These are phyloP conservation scores for Perognathus longimembris DNA, from an alignment of 2,113 vertebrate genomes.

Conservation along the genomic window DNA sequence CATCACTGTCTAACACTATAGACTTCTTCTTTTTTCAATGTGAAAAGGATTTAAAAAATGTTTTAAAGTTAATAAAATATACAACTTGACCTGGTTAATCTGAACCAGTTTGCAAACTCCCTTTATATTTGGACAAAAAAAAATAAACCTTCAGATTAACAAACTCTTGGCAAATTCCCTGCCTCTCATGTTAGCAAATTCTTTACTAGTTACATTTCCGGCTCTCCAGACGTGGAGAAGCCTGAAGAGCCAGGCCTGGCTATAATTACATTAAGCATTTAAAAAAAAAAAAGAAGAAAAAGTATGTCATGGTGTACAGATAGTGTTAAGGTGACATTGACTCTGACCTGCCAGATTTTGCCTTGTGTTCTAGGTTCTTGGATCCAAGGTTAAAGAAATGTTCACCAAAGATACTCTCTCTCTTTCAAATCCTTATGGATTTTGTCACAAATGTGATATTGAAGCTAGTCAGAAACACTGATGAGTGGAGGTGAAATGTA, in stretches of 20 bases:
- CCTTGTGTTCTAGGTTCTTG: conserved; percentile 37
- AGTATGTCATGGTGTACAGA: conserved; percentile 80
- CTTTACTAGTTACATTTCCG: conserved; percentile 79
- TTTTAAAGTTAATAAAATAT: conserved; percentile 75
- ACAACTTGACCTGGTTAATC: conserved; percentile 76
- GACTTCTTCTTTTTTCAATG: conserved; percentile 55
- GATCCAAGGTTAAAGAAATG: neutral
- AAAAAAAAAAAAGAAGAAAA: conserved; percentile 59
- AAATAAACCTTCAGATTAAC: conserved; percentile 77
- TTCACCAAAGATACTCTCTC: conserved; percentile 45
- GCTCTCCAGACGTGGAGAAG: conserved; percentile 76
- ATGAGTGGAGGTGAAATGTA: neutral
- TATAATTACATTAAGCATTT: conserved; percentile 83
- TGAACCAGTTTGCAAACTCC: conserved; percentile 77
- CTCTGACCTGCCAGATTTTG: conserved; percentile 80
- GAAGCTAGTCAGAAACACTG: neutral
- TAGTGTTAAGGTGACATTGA: conserved; percentile 79
- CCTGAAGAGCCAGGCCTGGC: conserved; percentile 75
- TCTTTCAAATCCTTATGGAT: conserved; percentile 20
- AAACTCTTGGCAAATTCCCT: conserved; percentile 75
- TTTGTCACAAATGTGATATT: conserved; percentile 60
- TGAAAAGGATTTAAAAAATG: conserved; percentile 51
- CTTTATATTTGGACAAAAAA: conserved; percentile 75
- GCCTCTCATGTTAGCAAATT: conserved; percentile 68
- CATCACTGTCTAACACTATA: conserved; percentile 30